phyloP scores from a whole-genome alignment of 2,113 vertebrate species.

The Proteles cristata region DNA sequence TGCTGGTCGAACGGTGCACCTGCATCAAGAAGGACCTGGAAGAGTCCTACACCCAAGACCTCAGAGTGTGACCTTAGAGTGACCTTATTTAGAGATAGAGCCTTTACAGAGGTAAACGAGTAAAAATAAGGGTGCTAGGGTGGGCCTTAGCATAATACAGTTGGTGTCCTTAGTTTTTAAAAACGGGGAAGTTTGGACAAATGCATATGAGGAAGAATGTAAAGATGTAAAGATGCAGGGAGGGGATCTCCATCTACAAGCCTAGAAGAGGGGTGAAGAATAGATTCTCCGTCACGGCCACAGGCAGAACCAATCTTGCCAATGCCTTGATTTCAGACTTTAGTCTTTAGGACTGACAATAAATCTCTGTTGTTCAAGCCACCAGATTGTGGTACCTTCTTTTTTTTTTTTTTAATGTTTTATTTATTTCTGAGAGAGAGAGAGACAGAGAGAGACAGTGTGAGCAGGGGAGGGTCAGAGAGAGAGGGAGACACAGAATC shows the following conservation, averaged over 20 bases:
- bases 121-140: neutral
- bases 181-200: neutral
- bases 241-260: no score
- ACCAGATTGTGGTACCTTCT: neutral
- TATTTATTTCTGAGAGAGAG: no score
- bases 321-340: neutral
- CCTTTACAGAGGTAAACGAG: neutral
- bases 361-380: no score
- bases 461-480: no score
- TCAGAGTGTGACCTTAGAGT: no score
- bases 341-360: neutral
- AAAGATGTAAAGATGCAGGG: fast-evolving
- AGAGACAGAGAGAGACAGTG: no score
- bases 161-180: neutral
- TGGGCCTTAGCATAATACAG: neutral
- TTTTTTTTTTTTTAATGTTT: no score
- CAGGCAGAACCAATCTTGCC: fast-evolving
- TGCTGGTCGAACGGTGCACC: fast-evolving
- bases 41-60: fast-evolving
- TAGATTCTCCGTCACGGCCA: fast-evolving
- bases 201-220: neutral
- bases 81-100: neutral
- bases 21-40: neutral
- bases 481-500: no score
- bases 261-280: no score